Base-by-base conservation (phyloP, 2,888 invertebrate species). In the Deladenus siricidicola region DNA sequence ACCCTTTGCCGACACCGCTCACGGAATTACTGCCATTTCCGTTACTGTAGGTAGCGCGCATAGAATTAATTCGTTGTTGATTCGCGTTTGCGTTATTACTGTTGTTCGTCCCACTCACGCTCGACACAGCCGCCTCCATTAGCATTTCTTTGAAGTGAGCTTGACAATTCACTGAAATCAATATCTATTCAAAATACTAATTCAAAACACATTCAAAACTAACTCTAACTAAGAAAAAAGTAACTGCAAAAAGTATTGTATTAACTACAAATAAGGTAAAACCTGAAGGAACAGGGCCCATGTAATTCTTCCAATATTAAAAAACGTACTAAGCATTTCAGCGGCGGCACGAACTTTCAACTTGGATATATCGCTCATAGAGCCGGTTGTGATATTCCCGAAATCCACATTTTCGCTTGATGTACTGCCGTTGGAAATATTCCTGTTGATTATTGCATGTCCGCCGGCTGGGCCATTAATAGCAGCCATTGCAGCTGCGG, bases 131-230 rank as follows among this genome's bases (percentile, higher is more conserved):
- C n/a, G 53, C 53, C 23, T 53, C 53, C 3, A 53, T 29, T 6
- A 53, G 53, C 19, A 53, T 34, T 39, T 53, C 53, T 6, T 53
- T 53, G 14, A 53, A 53, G 53, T 53, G 53, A 39, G 29, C 39
- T 23, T 53, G 53, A 24, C 39, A 53, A 23, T 21, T 53, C 14
- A 53, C 53, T 53, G 24, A 53, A 53, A 24, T 50, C 6, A 34
- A 34, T 6, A 10, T 10, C 8, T 10, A 34, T 34, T 34, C 14
- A 34, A 10, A 14, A 34, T 6, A 10, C 6, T 34, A 34, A 34
- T n/a, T n/a, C n/a, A 34, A 34, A 34, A 34, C 6, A 14, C 39
- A 34, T 34, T 34, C 39, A 6, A 34, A 34, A 14, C 14, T 34
- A n/a, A n/a, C n/a, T n/a, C n/a, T n/a, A n/a, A n/a, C n/a, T n/a